Percentiles rank a stretch among this genome's conserved stretches.
phyloP scores from a whole-genome alignment of 1,140 invertebrate genomes.

The Acromyrmex heyeri region DNA sequence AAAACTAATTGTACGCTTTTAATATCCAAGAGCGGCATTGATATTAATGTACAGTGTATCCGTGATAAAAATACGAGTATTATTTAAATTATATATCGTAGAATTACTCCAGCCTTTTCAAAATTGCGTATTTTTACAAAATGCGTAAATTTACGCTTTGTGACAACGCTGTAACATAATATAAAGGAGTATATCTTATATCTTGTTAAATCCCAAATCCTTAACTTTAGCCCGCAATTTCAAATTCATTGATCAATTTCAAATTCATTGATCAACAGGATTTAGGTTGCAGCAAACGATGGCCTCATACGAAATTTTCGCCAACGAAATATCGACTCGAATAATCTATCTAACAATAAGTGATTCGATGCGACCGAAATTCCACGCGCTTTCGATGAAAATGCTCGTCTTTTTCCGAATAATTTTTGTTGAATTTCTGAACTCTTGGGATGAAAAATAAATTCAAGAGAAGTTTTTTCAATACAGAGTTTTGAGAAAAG shows the following conservation, averaged over 20 bases:
- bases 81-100: conserved; percentile 29
- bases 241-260: not conserved
- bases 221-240: not conserved
- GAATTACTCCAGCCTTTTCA: not conserved
- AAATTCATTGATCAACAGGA: not conserved
- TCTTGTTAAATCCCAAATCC: not conserved
- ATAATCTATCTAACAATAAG: not conserved
- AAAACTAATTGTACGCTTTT: conserved; percentile 9
- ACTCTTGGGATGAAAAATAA: not conserved
- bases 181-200: not conserved
- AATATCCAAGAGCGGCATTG: conserved; percentile 12
- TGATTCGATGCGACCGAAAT: not conserved
- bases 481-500: not conserved
- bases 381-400: not conserved
- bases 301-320: not conserved
- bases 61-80: conserved; percentile 25
- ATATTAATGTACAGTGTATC: conserved; percentile 38
- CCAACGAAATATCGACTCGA: not conserved
- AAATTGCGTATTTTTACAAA: not conserved
- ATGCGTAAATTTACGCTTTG: not conserved
- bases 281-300: not conserved
- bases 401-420: not conserved
- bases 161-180: not conserved
- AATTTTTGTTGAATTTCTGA: not conserved
- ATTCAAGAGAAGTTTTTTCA: not conserved